These are phyloP conservation scores for Oscheius onirici DNA, from an alignment of 2,888 invertebrate genomes.

Conservation along the genomic window DNA sequence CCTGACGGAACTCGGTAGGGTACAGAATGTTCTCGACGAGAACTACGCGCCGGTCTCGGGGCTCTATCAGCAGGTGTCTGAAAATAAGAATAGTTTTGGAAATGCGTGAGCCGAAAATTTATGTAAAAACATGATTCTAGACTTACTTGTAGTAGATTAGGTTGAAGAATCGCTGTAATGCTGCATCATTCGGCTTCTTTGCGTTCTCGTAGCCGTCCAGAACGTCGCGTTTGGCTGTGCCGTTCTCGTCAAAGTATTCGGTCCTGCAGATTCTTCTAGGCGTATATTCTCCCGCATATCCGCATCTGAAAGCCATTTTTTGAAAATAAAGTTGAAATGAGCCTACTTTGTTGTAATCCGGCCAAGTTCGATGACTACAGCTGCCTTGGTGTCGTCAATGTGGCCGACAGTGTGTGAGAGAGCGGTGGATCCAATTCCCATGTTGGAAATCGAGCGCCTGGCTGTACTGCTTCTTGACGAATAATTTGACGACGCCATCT, in stretches of 20 bases:
- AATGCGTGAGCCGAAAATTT: too few relatives aligned
- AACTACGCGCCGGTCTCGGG: conserved; percentile 90
- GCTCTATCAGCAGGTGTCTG: conserved; percentile 88
- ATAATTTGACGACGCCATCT: background rate
- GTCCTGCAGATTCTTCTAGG: conserved; percentile 57
- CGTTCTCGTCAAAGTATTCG: conserved; percentile 39
- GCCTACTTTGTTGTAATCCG: conserved; percentile 60
- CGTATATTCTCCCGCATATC: conserved; percentile 60
- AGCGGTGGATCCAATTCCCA: conserved; percentile 41
- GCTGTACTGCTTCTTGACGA: background rate
- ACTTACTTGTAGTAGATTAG: conserved; percentile 21
- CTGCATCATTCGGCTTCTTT: background rate
- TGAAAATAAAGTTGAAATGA: background rate
- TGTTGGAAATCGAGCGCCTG: conserved; percentile 10
- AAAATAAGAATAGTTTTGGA: too few relatives aligned
- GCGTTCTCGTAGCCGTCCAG: conserved; percentile 3
- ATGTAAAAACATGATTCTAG: background rate
- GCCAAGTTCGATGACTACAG: conserved; percentile 67
- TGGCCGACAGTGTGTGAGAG: conserved; percentile 49
- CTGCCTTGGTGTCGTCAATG: conserved; percentile 52
- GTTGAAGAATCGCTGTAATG: conserved; percentile 22
- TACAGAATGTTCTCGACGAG: conserved; percentile 89
- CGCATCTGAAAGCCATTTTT: conserved; percentile 46
- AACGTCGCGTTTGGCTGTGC: background rate
- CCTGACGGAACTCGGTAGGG: conserved; percentile 84